Percentiles rank a stretch among this genome's conserved stretches.
phyloP scores from a whole-genome alignment of 2,888 invertebrate genomes.

The Clunio marinus region DNA sequence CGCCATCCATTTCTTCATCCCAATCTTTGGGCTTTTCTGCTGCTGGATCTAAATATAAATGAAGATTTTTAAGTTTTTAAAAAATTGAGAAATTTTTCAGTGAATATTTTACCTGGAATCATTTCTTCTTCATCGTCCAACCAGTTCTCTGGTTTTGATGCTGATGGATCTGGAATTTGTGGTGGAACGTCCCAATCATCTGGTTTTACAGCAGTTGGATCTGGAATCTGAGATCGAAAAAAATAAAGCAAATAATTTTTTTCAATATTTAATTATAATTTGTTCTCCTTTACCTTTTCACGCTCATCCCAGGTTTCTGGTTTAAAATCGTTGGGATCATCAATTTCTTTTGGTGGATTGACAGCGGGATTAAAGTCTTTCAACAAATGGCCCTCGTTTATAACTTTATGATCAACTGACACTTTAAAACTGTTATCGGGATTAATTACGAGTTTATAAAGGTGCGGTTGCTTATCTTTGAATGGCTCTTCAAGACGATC shows the following conservation, averaged over 20 bases:
- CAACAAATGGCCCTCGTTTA: constrained; percentile 80
- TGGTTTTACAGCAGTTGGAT: constrained; percentile 83
- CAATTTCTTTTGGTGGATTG: constrained; percentile 91
- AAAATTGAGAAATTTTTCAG: neutral
- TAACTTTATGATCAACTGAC: constrained; percentile 75
- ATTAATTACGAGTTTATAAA: constrained; percentile 72
- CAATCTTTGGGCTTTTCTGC: constrained; percentile 90
- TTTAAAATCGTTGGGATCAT: constrained; percentile 79
- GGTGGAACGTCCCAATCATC: constrained; percentile 93
- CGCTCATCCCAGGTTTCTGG: constrained; percentile 97
- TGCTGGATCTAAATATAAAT: constrained; percentile 74
- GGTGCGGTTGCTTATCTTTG: constrained; percentile 89
- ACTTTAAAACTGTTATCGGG: constrained; percentile 78
- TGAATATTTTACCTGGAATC: constrained; percentile 57
- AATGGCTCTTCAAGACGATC: constrained; percentile 79
- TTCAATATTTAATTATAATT: neutral
- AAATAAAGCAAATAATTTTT: constrained; percentile 1
- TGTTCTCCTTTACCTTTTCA: constrained; percentile 62
- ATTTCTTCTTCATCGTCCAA: constrained; percentile 84
- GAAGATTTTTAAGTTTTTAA: neutral
- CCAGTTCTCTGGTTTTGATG: constrained; percentile 86
- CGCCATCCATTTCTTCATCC: constrained; percentile 98
- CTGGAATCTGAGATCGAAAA: constrained; percentile 61
- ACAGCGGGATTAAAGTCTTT: constrained; percentile 90
- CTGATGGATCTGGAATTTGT: constrained; percentile 79